Percentiles rank a stretch among this genome's conserved stretches.
Conservation (phyloP, 1,140 invertebrate genomes). For the Zophobas atratus region DNA sequence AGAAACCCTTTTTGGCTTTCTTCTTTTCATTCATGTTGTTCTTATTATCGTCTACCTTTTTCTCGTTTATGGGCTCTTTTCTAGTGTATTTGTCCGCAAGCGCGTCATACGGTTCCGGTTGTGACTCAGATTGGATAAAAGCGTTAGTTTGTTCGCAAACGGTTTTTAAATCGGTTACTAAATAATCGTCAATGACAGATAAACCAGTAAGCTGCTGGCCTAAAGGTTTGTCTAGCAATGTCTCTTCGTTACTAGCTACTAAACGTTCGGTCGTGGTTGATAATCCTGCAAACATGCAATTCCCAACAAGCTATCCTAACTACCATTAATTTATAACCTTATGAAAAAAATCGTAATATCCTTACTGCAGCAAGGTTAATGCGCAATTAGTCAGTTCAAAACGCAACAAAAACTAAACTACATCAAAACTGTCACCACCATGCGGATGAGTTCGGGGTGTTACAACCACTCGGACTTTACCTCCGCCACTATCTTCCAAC, state of each 20-base stretch:
- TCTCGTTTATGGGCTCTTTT: conserved; percentile 35
- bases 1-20: conserved; percentile 65
- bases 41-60: conserved; percentile 46
- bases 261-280: conserved; percentile 63
- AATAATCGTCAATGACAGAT: conserved; percentile 43
- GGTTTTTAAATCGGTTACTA: conserved; percentile 53
- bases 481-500: conserved; percentile 61
- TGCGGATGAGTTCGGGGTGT: conserved; percentile 62
- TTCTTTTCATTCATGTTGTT: conserved; percentile 59
- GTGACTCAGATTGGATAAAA: conserved; percentile 65
- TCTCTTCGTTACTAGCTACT: conserved; percentile 64
- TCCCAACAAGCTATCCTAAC: conserved; percentile 67
- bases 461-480: conserved; percentile 61
- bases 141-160: conserved; percentile 62
- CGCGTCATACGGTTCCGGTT: conserved; percentile 61
- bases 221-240: conserved; percentile 57
- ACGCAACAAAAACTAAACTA: conserved; percentile 58
- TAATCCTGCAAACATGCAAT: conserved; percentile 68
- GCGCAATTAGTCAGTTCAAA: conserved; percentile 58
- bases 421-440: conserved; percentile 60
- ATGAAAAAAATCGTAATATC: conserved; percentile 61
- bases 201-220: conserved; percentile 45
- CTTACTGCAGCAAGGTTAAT: conserved; percentile 64
- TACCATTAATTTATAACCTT: conserved; percentile 62
- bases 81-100: conserved; percentile 57